Evolutionary conservation across 1,140 invertebrate species (phyloP).

Genomic region (Lepeophtheirus salmonis): DNA sequence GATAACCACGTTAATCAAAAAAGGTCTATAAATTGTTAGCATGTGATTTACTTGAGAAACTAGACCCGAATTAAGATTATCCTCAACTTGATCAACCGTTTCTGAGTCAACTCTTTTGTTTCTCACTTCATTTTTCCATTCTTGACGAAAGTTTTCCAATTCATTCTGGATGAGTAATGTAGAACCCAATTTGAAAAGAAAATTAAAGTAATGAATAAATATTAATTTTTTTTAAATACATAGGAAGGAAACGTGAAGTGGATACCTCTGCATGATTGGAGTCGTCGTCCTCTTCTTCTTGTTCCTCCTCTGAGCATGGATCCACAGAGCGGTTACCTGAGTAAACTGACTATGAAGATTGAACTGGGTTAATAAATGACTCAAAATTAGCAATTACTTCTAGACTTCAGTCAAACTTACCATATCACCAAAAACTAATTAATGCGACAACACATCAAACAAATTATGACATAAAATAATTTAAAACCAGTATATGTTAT

Average conservation of each 20-base stretch:
- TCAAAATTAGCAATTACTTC: no score
- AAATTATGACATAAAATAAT: no score
- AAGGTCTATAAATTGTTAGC: not conserved
- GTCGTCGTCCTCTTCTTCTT: not conserved
- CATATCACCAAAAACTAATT: no score
- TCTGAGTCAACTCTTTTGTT: not conserved
- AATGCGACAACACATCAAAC: no score
- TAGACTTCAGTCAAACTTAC: no score
- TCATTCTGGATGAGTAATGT: not conserved
- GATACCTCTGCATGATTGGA: not conserved
- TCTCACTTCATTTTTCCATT: not conserved
- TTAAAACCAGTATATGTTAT: no score
- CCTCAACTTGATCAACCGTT: not conserved
- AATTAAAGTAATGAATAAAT: not conserved
- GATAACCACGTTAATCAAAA: not conserved
- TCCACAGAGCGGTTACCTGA: not conserved
- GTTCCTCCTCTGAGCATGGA: not conserved
- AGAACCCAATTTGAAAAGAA: not conserved
- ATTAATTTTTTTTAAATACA: no score
- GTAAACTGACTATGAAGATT: no score
- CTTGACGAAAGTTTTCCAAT: not conserved
- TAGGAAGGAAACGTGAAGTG: no score
- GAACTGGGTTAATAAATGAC: no score
- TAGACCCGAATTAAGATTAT: not conserved
- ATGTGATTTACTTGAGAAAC: not conserved